These are phyloP conservation scores for Muscicapa striata DNA, from an alignment of 2,797 vertebrate species.

Conservation along the genomic window DNA sequence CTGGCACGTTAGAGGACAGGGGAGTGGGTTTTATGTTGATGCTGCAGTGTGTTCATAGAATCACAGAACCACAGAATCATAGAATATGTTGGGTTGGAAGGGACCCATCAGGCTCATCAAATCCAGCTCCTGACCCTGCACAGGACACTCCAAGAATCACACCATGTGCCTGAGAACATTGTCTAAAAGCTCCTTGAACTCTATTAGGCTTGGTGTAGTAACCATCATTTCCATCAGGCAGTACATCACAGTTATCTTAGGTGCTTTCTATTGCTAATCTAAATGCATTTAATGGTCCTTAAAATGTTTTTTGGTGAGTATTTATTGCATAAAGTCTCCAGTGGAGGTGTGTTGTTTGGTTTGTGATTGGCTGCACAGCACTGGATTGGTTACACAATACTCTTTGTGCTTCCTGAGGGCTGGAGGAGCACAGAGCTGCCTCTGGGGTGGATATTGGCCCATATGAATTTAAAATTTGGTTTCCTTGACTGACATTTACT, in stretches of 20 bases:
- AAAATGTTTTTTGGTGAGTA: not conserved
- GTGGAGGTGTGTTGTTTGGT: not conserved
- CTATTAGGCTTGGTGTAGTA: not conserved
- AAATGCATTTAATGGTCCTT: not conserved
- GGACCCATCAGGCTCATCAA: not conserved
- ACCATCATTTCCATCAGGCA: not conserved
- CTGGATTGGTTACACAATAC: not conserved
- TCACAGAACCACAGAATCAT: not conserved
- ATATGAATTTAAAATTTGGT: not conserved
- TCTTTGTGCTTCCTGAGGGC: not conserved
- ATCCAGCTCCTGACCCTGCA: not conserved
- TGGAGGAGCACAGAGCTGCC: not conserved
- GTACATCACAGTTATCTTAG: fast-evolving
- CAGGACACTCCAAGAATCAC: not conserved
- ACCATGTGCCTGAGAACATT: not conserved
- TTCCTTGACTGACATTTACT: constrained; percentile 13
- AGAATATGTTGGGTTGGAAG: not conserved
- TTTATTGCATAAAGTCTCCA: not conserved
- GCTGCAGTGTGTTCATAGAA: not conserved
- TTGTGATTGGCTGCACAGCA: not conserved
- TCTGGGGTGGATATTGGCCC: not conserved
- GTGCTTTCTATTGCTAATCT: not conserved
- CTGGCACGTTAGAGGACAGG: fast-evolving
- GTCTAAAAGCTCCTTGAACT: not conserved
- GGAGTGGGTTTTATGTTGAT: fast-evolving